These are phyloP conservation scores for Chrysochloris asiatica DNA, from an alignment of 2,113 vertebrate genomes.

Conservation along the genomic window DNA sequence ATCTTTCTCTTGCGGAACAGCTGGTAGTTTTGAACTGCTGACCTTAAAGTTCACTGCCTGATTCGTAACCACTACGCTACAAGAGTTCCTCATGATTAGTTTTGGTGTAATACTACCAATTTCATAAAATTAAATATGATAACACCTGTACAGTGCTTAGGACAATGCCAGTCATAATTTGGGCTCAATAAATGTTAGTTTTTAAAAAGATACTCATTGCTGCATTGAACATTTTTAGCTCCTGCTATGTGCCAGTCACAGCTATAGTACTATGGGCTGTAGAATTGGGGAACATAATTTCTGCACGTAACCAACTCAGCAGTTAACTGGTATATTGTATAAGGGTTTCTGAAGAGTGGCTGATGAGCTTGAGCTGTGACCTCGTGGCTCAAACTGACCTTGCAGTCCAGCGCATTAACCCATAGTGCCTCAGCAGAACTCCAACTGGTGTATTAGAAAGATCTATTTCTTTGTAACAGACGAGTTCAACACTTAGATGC, in stretches of 20 bases:
- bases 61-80: too few species aligned
- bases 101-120: neutral
- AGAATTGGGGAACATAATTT: neutral
- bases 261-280: neutral
- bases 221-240: neutral
- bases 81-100: too few species aligned
- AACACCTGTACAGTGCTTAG: neutral
- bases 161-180: neutral
- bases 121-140: neutral
- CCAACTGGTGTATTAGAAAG: neutral
- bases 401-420: too few species aligned
- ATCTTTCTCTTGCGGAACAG: too few species aligned
- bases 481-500: neutral
- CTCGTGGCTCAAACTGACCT: too few species aligned
- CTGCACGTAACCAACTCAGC: neutral
- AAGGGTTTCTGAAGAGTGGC: too few species aligned
- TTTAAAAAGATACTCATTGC: neutral
- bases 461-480: neutral
- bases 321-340: too few species aligned
- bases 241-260: neutral
- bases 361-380: too few species aligned
- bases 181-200: neutral
- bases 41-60: too few species aligned
- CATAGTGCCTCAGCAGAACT: too few species aligned
- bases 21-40: too few species aligned